phyloP scores from a whole-genome alignment of 2,888 invertebrate genomes.

The Himalopsyche japonica region DNA sequence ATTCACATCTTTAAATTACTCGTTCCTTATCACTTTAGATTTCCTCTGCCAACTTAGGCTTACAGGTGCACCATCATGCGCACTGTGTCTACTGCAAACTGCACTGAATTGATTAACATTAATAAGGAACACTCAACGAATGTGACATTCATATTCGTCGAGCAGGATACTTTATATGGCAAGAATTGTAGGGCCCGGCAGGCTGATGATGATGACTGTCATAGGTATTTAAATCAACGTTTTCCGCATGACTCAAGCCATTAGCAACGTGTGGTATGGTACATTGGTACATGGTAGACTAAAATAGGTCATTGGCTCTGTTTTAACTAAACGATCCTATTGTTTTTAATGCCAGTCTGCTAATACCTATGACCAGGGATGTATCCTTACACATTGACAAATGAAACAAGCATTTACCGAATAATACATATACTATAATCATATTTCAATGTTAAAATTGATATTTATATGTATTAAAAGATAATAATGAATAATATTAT shows the following conservation, averaged over 20 bases:
- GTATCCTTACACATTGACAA: no score
- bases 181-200: not conserved
- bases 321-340: conserved; percentile 7
- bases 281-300: not conserved
- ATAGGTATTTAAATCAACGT: not conserved
- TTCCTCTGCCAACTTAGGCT: no score
- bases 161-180: not conserved
- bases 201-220: not conserved
- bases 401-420: no score
- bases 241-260: conserved; percentile 11
- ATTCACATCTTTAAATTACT: no score
- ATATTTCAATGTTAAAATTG: no score
- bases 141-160: not conserved
- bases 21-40: no score
- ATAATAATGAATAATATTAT: no score
- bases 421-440: no score
- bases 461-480: no score
- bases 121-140: not conserved
- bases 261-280: not conserved
- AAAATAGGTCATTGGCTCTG: conserved; percentile 19
- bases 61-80: not conserved
- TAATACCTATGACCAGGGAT: no score
- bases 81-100: not conserved
- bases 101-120: not conserved
- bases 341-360: not conserved